These are phyloP conservation scores for Percopsis transmontana DNA, from an alignment of 2,113 vertebrate species.

Conservation along the genomic window DNA sequence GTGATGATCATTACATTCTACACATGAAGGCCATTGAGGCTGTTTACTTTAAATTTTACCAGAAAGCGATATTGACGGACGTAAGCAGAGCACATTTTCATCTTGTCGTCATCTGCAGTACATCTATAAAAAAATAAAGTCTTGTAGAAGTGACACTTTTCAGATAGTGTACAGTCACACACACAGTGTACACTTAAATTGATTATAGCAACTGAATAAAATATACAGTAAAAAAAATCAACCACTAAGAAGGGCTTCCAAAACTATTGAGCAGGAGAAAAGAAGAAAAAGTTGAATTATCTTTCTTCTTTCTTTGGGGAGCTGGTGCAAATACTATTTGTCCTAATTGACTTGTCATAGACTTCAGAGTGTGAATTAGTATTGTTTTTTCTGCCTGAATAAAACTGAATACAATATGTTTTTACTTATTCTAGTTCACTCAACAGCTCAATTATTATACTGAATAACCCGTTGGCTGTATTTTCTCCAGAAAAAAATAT, in stretches of 20 bases:
- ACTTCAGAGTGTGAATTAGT: conserved; percentile 1
- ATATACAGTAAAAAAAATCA: conserved; percentile 27
- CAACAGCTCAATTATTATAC: background rate
- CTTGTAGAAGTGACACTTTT: conserved; percentile 62
- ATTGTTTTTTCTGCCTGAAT: background rate
- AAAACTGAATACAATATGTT: background rate
- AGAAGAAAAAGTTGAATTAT: conserved; percentile 44
- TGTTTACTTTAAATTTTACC: conserved; percentile 42
- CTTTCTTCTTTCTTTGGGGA: conserved; percentile 33
- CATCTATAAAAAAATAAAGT: conserved; percentile 55
- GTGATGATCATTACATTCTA: background rate
- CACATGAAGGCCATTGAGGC: conserved; percentile 26
- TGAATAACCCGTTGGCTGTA: background rate
- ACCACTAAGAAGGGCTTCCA: conserved; percentile 52
- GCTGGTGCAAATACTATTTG: conserved; percentile 9
- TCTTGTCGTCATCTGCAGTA: conserved; percentile 58
- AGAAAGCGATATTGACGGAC: conserved; percentile 7
- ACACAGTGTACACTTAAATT: conserved; percentile 45
- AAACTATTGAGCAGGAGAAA: conserved; percentile 39
- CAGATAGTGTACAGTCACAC: conserved; percentile 58
- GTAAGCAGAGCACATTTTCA: conserved; percentile 35
- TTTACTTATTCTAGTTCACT: background rate
- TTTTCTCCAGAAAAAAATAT: background rate
- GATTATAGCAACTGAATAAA: conserved; percentile 63
- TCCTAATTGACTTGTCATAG: conserved; percentile 1